A percentile compares a stretch with the other conserved stretches of the same genome.
Conservation (phyloP, 2,113 vertebrate genomes). For the Corythornis vintsioides region DNA sequence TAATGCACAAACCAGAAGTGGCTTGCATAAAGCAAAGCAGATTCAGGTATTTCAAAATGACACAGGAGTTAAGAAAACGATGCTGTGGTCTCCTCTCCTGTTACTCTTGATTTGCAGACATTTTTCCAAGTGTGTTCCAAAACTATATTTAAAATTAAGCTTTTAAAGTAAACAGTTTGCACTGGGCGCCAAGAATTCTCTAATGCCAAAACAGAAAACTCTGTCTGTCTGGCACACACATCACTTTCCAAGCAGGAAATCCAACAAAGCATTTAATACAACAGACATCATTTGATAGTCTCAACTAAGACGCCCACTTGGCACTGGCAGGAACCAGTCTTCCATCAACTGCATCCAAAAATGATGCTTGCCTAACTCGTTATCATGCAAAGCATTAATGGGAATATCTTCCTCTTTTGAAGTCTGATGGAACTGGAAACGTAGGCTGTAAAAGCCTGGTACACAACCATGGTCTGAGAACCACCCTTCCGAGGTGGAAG, state of each 20-base stretch:
- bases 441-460: not conserved
- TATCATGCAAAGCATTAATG: constrained; percentile 65
- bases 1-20: not conserved
- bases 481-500: constrained; percentile 8
- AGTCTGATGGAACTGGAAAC: not conserved
- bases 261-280: constrained; percentile 54
- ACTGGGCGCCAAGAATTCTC: not conserved
- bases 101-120: constrained; percentile 26
- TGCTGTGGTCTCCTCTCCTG: not conserved
- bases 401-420: constrained; percentile 57
- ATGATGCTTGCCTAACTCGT: constrained; percentile 22
- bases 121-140: constrained; percentile 19
- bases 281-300: constrained; percentile 60
- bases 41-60: constrained; percentile 4
- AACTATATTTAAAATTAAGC: constrained; percentile 54
- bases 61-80: not conserved
- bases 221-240: constrained; percentile 34
- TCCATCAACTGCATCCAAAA: constrained; percentile 40
- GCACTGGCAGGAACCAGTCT: constrained; percentile 41
- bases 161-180: constrained; percentile 60
- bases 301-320: constrained; percentile 40
- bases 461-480: not conserved
- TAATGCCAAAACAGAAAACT: constrained; percentile 42
- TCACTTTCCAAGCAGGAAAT: constrained; percentile 60
- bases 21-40: not conserved